Conservation (phyloP, 2,113 vertebrate genomes). For the Cercopithecus mona region DNA sequence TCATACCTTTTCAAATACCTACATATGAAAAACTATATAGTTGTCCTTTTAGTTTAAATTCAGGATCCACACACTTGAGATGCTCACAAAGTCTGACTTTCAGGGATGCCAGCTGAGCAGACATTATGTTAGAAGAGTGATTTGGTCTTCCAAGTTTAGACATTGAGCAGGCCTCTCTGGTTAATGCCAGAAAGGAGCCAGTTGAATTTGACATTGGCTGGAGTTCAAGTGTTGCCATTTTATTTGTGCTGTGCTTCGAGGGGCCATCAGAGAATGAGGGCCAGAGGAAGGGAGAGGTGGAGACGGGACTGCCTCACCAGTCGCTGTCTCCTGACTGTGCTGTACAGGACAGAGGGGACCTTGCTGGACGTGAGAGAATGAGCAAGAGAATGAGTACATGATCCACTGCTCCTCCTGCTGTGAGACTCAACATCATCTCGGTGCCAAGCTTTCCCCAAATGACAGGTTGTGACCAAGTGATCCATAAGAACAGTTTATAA, state of each 20-base stretch:
- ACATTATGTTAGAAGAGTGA: rapidly evolving
- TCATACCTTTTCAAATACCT: neutral
- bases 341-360: rapidly evolving
- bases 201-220: neutral
- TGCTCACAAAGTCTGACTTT: neutral
- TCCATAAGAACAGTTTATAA: neutral
- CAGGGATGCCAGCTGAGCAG: rapidly evolving
- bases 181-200: rapidly evolving
- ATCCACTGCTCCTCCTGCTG: neutral
- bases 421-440: neutral
- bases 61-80: neutral
- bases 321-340: rapidly evolving
- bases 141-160: neutral
- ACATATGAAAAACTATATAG: rapidly evolving
- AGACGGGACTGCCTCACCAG: rapidly evolving
- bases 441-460: too few relatives aligned
- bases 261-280: rapidly evolving
- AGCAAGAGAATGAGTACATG: rapidly evolving
- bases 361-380: rapidly evolving
- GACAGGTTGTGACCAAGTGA: neutral
- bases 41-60: neutral
- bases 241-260: too few relatives aligned
- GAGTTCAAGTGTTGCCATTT: neutral
- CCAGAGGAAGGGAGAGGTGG: neutral
- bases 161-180: neutral